Evolutionary conservation across 2,888 invertebrate genomes (phyloP).

Genomic region (Tortrix viridana): DNA sequence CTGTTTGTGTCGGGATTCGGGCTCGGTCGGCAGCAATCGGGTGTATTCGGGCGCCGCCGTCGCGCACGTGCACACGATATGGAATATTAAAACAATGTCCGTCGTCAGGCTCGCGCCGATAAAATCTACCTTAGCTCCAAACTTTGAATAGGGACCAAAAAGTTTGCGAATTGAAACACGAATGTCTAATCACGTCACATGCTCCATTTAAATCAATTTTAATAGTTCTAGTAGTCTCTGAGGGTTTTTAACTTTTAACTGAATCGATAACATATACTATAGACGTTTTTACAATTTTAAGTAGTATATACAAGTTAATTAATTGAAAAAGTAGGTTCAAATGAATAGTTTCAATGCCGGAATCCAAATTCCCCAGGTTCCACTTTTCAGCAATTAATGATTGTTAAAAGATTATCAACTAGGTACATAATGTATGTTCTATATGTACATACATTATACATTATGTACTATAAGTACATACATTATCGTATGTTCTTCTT

Average conservation of each 20-base stretch:
- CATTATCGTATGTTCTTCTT: too few relatives aligned
- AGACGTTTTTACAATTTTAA: too few relatives aligned
- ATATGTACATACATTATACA: too few relatives aligned
- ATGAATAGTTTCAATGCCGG: too few relatives aligned
- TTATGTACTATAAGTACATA: too few relatives aligned
- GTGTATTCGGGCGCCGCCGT: constrained; percentile 73
- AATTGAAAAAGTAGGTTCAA: too few relatives aligned
- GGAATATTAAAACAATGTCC: constrained; percentile 60
- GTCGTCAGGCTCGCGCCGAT: constrained; percentile 42
- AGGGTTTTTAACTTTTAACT: background rate
- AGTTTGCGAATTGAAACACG: constrained; percentile 32
- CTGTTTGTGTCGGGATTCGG: constrained; percentile 48
- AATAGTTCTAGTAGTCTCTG: constrained; percentile 9
- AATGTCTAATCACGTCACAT: constrained; percentile 32
- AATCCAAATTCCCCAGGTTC: too few relatives aligned
- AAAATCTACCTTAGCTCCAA: constrained; percentile 37
- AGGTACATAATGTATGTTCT: too few relatives aligned
- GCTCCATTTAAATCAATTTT: constrained; percentile 28
- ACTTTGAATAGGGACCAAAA: constrained; percentile 38
- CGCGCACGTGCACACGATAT: constrained; percentile 72
- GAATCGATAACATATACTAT: too few relatives aligned
- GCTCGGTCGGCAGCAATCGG: constrained; percentile 63
- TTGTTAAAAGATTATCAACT: too few relatives aligned
- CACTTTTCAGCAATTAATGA: too few relatives aligned
- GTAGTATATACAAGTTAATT: too few relatives aligned